These are phyloP conservation scores for Dasypolia templi DNA, from an alignment of 2,888 invertebrate species.

Conservation along the genomic window DNA sequence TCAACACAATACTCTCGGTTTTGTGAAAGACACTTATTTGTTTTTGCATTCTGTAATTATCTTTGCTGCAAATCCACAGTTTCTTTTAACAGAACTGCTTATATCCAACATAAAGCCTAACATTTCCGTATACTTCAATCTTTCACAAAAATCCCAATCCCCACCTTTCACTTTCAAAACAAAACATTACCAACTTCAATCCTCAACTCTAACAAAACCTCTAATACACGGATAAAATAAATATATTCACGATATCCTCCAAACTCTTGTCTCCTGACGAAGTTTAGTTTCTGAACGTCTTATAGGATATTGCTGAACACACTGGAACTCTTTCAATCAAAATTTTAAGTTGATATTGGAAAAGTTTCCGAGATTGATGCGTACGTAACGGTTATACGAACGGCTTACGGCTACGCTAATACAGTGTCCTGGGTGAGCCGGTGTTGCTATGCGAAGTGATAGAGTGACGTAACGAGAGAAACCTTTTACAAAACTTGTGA, in stretches of 20 bases:
- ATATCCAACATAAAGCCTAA: background rate
- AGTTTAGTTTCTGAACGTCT: conserved; percentile 50
- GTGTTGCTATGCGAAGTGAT: conserved; percentile 12
- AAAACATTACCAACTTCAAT: conserved; percentile 10
- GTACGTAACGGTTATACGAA: conserved; percentile 65
- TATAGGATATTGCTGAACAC: conserved; percentile 57
- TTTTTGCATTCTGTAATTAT: background rate
- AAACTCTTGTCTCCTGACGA: conserved; percentile 40
- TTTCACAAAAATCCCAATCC: background rate
- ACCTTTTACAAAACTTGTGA: background rate
- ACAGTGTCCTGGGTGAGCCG: background rate
- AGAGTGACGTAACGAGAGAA: background rate
- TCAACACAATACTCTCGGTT: background rate
- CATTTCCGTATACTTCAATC: background rate
- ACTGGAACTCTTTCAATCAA: conserved; percentile 78
- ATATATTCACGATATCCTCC: conserved; percentile 35
- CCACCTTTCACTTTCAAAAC: background rate
- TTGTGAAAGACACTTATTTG: background rate
- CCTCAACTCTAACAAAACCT: conserved; percentile 14
- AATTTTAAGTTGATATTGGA: conserved; percentile 82
- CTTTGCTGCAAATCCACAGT: background rate
- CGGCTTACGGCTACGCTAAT: conserved; percentile 44
- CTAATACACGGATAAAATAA: conserved; percentile 23
- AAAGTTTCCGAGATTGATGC: conserved; percentile 79
- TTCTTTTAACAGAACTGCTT: background rate